Base-by-base conservation (phyloP, 2,797 vertebrate species). In the Coranthus polyacanthus region DNA sequence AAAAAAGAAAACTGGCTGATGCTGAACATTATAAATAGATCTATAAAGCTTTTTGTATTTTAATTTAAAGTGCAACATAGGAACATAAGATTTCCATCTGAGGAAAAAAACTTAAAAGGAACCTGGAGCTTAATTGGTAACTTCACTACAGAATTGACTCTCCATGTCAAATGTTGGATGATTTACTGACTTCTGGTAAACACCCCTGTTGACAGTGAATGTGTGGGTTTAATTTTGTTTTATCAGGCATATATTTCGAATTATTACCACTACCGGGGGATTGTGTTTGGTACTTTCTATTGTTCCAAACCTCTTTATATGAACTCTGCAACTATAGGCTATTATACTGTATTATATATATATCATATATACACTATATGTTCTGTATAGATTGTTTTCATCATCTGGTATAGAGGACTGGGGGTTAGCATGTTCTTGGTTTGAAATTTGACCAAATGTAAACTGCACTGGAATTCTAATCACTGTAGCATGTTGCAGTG, bases 1-100 rank as follows among this genome's bases (percentile, higher is more conserved):
- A 41, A 56, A 26, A 49, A 68, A 57, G 68, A 56, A 46, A 77
- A 56, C 32, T 46, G 52, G 75, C 79, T 67, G 72, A 76, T 75
- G 68, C 62, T 6, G 72, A 86, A 68, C 51, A 74, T 78, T 90
- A 91, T 88, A 90, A 91, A 91, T 90, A 91, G 87, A 92, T 88
- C 87, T 78, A 20, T 72, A 64, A 68, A 59, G 22, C 72, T 73
- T 81, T 83, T 85, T 86, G 72, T 81, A 55, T 88, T 89, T 89
- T 90, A 85, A 87, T 90, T 92, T 90, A 88, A 88, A 90, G 88
- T 66, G 68, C 55, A 69, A 80, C 72, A 82, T 75, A 42, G 72
- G 66, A 72, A 37, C 54, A 68, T 45, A 26, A 18, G 21, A 72
- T 62, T 70, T 68, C 70, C 73, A 87, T 81, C 73, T 62, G 53